Evolutionary conservation across 2,888 invertebrate genomes (phyloP).

Genomic region (Rugalucina vietnamica): DNA sequence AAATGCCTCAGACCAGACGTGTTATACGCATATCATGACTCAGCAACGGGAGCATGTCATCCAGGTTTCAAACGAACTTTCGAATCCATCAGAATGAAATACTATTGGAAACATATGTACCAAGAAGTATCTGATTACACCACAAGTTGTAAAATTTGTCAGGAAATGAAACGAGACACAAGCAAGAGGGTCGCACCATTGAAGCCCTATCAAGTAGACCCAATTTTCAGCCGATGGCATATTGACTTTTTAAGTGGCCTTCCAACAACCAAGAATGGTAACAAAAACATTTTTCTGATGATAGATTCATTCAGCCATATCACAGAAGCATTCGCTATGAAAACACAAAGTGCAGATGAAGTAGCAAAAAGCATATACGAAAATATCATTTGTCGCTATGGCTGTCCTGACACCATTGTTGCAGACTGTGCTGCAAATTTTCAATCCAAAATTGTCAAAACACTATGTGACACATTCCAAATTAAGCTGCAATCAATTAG

Average conservation of each 20-base stretch:
- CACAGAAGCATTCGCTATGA: conserved; percentile 25
- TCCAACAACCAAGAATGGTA: neutral
- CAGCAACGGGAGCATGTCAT: neutral
- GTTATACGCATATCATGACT: conserved; percentile 5
- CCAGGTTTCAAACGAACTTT: neutral
- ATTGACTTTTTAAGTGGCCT: neutral
- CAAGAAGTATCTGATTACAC: neutral
- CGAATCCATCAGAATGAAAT: neutral
- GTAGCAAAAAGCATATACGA: neutral
- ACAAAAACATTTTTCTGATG: neutral
- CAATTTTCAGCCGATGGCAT: neutral
- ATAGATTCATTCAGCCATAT: conserved; percentile 11
- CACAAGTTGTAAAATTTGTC: conserved; percentile 10
- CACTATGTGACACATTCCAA: neutral
- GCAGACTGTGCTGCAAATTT: neutral
- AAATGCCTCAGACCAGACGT: neutral
- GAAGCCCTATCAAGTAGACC: neutral
- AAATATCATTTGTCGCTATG: conserved; percentile 18
- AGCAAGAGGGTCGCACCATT: neutral
- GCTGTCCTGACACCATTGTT: neutral
- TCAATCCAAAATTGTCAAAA: neutral
- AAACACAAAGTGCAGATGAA: conserved; percentile 1
- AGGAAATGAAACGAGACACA: neutral
- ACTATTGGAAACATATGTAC: neutral
- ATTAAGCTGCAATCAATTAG: neutral